phyloP scores from a whole-genome alignment of 30 jellyfish, hydroid and myxozoan species.

The Aurelia sp. region DNA sequence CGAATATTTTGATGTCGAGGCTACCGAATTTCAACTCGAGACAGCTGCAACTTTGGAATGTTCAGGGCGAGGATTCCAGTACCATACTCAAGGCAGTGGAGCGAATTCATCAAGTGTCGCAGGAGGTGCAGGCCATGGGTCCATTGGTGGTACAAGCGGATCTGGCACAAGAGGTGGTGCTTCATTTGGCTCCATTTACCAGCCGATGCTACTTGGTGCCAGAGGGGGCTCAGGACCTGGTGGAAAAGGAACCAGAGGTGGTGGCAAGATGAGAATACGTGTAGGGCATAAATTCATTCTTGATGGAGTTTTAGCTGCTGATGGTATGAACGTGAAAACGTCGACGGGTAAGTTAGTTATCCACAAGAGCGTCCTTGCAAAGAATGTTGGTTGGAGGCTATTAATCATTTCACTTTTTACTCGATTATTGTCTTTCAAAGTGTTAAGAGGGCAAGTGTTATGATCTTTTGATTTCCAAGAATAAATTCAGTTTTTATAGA shows the following conservation, averaged over 20 bases:
- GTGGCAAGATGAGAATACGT: conserved; percentile 61
- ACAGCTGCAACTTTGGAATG: conserved; percentile 60
- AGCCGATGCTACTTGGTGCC: conserved; percentile 44
- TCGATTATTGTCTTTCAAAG: no score
- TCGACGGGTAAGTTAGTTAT: conserved; percentile 19
- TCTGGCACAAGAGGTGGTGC: conserved; percentile 44
- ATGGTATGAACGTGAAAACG: conserved; percentile 26
- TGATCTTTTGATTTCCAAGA: no score
- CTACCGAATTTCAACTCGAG: conserved; percentile 74
- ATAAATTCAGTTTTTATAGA: no score
- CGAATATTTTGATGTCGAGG: conserved; percentile 69
- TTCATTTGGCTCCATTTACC: conserved; percentile 59
- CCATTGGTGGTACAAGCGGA: conserved; percentile 44
- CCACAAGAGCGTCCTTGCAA: no score
- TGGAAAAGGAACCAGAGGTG: conserved; percentile 70
- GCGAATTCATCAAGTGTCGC: conserved; percentile 46
- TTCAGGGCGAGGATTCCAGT: conserved; percentile 49
- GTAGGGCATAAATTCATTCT: conserved; percentile 66
- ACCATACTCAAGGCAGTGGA: conserved; percentile 41
- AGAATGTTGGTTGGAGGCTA: no score
- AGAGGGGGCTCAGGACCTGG: conserved; percentile 63
- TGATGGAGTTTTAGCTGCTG: conserved; percentile 59
- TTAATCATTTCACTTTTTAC: no score
- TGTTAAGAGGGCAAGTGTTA: no score
- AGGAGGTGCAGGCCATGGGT: conserved; percentile 79